A percentile compares a stretch with the other conserved stretches of the same genome.
phyloP scores from a whole-genome alignment of 2,888 invertebrate species.

The Metellina segmentata region DNA sequence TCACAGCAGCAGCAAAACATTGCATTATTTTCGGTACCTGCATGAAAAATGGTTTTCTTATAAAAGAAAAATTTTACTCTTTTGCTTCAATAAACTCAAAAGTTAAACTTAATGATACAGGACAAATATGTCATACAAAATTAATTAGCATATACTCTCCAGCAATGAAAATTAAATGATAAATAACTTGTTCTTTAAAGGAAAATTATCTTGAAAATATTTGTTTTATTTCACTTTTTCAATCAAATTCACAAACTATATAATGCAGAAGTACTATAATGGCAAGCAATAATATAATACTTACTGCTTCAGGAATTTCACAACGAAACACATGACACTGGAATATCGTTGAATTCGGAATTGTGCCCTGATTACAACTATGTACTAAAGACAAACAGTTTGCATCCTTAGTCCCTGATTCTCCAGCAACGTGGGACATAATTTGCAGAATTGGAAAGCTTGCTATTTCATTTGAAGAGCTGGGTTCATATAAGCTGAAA shows the following conservation, averaged over 20 bases:
- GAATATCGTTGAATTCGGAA: slow-evolving; percentile 92
- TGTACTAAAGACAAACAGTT: slow-evolving; percentile 97
- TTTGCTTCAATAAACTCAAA: too few species aligned
- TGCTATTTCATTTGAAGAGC: slow-evolving; percentile 84
- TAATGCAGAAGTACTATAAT: too few species aligned
- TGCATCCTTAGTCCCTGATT: slow-evolving; percentile 89
- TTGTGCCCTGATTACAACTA: slow-evolving; percentile 93
- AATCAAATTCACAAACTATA: too few species aligned
- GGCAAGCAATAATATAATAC: not conserved
- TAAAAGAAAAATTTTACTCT: not conserved
- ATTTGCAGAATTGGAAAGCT: slow-evolving; percentile 94
- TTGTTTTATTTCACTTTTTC: too few species aligned
- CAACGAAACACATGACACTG: slow-evolving; percentile 99
- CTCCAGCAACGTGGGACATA: slow-evolving; percentile 95
- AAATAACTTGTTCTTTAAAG: too few species aligned
- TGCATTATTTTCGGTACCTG: slow-evolving; percentile 74
- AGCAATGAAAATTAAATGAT: too few species aligned
- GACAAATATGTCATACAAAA: too few species aligned
- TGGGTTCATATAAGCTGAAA: slow-evolving; percentile 87
- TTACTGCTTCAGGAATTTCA: slow-evolving; percentile 94
- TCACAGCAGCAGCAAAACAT: slow-evolving; percentile 66
- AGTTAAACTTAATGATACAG: too few species aligned
- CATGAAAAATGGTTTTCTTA: not conserved
- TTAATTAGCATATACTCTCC: too few species aligned
- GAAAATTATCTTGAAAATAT: too few species aligned